Evolutionary conservation across 2,888 invertebrate species (phyloP).

Genomic region (Venusia cambrica): DNA sequence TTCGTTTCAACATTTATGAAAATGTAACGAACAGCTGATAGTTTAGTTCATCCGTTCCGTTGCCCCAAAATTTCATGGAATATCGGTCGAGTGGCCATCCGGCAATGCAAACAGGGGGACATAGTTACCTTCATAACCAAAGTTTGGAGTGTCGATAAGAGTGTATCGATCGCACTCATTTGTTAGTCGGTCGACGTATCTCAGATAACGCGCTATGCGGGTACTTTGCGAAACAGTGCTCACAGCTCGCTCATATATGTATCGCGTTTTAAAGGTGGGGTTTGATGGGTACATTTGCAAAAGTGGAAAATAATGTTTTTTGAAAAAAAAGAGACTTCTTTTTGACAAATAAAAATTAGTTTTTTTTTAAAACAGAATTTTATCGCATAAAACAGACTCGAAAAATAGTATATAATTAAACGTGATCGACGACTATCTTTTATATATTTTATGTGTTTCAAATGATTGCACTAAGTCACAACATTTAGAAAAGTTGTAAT

Average conservation of each 20-base stretch:
- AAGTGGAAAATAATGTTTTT: too few species aligned
- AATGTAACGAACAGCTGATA: slow-evolving; percentile 1
- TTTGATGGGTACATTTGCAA: too few species aligned
- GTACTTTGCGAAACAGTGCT: slow-evolving; percentile 44
- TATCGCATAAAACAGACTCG: too few species aligned
- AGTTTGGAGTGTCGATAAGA: slow-evolving; percentile 74
- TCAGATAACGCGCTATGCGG: slow-evolving; percentile 63
- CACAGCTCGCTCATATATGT: slow-evolving; percentile 15
- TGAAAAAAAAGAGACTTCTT: too few species aligned
- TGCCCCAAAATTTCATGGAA: slow-evolving; percentile 11
- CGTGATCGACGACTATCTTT: too few species aligned
- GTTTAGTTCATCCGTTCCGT: slow-evolving; percentile 1
- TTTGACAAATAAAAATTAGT: too few species aligned
- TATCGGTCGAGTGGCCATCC: slow-evolving; percentile 12
- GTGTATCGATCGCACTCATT: slow-evolving; percentile 62
- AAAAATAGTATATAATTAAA: too few species aligned
- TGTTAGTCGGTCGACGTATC: slow-evolving; percentile 60
- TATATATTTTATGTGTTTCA: too few species aligned
- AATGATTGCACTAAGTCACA: too few species aligned
- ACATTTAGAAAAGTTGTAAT: too few species aligned
- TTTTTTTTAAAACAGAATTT: too few species aligned
- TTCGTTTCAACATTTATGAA: not conserved
- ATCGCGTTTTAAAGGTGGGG: slow-evolving; percentile 10
- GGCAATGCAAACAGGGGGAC: slow-evolving; percentile 20
- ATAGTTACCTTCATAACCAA: slow-evolving; percentile 53